Evolutionary conservation across 1,140 invertebrate genomes (phyloP), one percentile per base, ranked within the genome.

Genomic region (Conus betulinus): DNA sequence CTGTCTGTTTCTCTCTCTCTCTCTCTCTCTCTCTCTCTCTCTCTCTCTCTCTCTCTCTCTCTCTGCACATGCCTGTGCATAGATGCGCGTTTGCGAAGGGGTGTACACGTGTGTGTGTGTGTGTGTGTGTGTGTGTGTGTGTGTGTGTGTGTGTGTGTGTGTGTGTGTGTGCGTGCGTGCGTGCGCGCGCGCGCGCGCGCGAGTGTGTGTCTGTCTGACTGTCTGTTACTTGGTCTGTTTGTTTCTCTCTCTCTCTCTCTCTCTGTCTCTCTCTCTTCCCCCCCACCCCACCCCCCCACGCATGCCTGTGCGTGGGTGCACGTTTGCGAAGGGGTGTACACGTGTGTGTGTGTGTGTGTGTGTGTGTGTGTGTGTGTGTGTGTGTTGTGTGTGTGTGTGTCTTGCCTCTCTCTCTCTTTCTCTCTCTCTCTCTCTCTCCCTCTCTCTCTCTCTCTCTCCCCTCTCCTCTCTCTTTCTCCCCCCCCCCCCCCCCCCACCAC

Each of bases 321-420:
- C 20, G 67, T 74, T 11, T 25, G 67, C 23, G 67, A 7, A 20
- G 13, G 67, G 6, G 67, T 74, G 67, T 25, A 20, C 23, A 20
- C 20, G 67, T 74, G 67, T 74, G 67, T 74, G 67, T 74, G 67
- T 74, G 67, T 74, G 67, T 74, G 67, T 74, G 67, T 74, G 67
- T 74, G 67, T 20, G 11, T 15, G 67, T 23, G 67, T 63, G 60
- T 63, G 60, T 39, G 39, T 39, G 39, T 39, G 39, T 39, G 39
- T 39, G 39, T 39, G 39, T 39, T 39, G 39, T 39, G 39, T 39
- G 39, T 39, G 39, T 39, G 39, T 39, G 39, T 39, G 39, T 3
- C 39, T 63, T 1, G 1, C 39, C 39, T 3, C 39, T 39, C 39
- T 3, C 39, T 1, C 39, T 3, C 39, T 63, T 1, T 63, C 39